phyloP scores from a whole-genome alignment of 2,888 invertebrate species.

The Diarsia dahlii region DNA sequence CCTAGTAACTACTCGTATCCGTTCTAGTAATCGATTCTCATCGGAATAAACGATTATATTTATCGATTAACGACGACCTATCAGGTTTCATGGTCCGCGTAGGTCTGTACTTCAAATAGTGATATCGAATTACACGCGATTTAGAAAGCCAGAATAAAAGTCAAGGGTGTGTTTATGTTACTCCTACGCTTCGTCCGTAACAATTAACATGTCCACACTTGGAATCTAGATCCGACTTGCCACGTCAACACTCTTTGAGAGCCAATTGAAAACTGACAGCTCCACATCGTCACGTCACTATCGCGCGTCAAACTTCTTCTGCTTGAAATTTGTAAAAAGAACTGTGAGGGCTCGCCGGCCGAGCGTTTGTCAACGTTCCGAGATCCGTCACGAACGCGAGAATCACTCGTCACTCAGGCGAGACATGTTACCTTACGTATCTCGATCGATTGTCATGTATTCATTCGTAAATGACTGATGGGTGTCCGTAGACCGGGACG shows the following conservation, averaged over 20 bases:
- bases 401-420: slow-evolving; percentile 82
- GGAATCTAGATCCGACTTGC: slow-evolving; percentile 82
- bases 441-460: slow-evolving; percentile 85
- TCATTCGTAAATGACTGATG: slow-evolving; percentile 87
- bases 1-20: slow-evolving; percentile 59
- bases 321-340: slow-evolving; percentile 80
- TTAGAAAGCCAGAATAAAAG: slow-evolving; percentile 51
- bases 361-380: slow-evolving; percentile 82
- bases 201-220: slow-evolving; percentile 88
- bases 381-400: slow-evolving; percentile 78
- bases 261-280: slow-evolving; percentile 86
- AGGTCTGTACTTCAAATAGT: slow-evolving; percentile 39
- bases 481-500: slow-evolving; percentile 76
- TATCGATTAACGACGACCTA: slow-evolving; percentile 57
- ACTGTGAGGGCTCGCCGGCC: slow-evolving; percentile 62
- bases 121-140: slow-evolving; percentile 53
- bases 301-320: slow-evolving; percentile 79
- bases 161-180: slow-evolving; percentile 61
- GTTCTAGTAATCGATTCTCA: slow-evolving; percentile 65
- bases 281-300: slow-evolving; percentile 84
- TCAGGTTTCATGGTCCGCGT: slow-evolving; percentile 53
- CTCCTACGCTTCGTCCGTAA: slow-evolving; percentile 77
- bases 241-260: slow-evolving; percentile 86
- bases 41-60: slow-evolving; percentile 64
- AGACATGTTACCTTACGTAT: slow-evolving; percentile 83